Percentiles rank a stretch among this genome's conserved stretches.
Evolutionary conservation across 2,797 vertebrate species (phyloP).

Genomic region (Amblyopsis hoosieri): DNA sequence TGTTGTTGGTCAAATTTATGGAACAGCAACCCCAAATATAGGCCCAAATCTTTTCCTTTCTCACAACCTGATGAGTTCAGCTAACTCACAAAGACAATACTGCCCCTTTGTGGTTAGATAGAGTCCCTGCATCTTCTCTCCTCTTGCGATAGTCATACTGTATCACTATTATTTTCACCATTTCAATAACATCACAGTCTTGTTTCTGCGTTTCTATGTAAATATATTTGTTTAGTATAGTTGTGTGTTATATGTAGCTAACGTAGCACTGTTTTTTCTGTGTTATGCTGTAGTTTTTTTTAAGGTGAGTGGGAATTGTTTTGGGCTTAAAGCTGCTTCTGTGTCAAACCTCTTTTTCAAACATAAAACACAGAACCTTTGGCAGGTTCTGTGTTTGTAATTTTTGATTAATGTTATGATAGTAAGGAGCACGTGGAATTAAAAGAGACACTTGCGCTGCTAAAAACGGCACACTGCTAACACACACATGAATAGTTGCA

Average conservation of each 20-base stretch:
- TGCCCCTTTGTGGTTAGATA: too few species aligned
- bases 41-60: too few species aligned
- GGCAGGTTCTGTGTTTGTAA: neutral
- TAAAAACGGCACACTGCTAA: too few species aligned
- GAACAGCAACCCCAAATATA: too few species aligned
- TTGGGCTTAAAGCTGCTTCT: slow-evolving; percentile 3
- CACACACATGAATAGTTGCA: too few species aligned
- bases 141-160: too few species aligned
- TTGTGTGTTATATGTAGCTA: slow-evolving; percentile 8
- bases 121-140: too few species aligned
- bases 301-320: slow-evolving; percentile 47
- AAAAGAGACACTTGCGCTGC: neutral
- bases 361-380: neutral
- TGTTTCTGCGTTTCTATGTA: slow-evolving; percentile 5
- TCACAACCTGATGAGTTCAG: too few species aligned
- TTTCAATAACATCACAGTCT: neutral
- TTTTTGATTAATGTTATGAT: neutral
- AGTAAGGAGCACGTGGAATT: too few species aligned
- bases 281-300: slow-evolving; percentile 25
- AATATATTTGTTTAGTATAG: neutral
- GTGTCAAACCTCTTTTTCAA: slow-evolving; percentile 4
- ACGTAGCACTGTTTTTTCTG: slow-evolving; percentile 30
- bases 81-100: too few species aligned
- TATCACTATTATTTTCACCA: too few species aligned
- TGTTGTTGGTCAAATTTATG: too few species aligned